Evolutionary conservation across 2,888 invertebrate genomes (phyloP).

Genomic region (Timandra comae): DNA sequence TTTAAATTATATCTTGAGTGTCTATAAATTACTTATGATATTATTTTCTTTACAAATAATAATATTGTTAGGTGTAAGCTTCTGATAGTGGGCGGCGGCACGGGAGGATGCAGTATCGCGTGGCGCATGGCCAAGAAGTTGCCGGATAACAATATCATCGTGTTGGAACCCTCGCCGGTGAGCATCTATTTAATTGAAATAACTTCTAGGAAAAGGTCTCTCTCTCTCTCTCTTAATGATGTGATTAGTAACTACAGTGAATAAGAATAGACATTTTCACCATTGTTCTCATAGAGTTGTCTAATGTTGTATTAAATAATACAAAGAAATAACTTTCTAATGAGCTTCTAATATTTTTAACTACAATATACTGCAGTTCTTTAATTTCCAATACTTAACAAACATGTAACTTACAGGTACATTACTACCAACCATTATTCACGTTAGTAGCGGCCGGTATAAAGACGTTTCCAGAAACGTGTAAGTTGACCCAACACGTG

Average conservation of each 20-base stretch:
- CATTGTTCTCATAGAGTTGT: no score
- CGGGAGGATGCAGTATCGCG: slow-evolving; percentile 92
- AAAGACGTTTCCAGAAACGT: slow-evolving; percentile 80
- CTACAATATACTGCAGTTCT: no score
- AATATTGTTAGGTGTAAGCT: slow-evolving; percentile 89
- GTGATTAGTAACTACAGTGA: no score
- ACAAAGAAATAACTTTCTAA: background rate
- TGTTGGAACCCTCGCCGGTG: slow-evolving; percentile 91
- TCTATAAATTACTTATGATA: no score
- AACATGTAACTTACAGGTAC: no score
- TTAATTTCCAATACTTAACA: no score
- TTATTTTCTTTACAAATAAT: no score
- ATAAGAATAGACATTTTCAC: no score
- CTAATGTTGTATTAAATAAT: background rate
- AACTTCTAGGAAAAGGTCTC: no score
- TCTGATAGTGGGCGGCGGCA: slow-evolving; percentile 92
- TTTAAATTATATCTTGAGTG: no score
- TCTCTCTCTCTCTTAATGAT: no score
- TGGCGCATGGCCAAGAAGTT: slow-evolving; percentile 85
- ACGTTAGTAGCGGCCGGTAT: slow-evolving; percentile 94
- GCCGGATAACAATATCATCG: slow-evolving; percentile 82
- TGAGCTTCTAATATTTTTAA: background rate
- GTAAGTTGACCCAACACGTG: slow-evolving; percentile 78
- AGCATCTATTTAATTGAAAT: slow-evolving; percentile 17
- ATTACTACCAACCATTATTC: slow-evolving; percentile 97